Evolutionary conservation across 2,113 vertebrate genomes (phyloP), one percentile per base, ranked within the genome.

Genomic region (Spilogale gracilis): DNA sequence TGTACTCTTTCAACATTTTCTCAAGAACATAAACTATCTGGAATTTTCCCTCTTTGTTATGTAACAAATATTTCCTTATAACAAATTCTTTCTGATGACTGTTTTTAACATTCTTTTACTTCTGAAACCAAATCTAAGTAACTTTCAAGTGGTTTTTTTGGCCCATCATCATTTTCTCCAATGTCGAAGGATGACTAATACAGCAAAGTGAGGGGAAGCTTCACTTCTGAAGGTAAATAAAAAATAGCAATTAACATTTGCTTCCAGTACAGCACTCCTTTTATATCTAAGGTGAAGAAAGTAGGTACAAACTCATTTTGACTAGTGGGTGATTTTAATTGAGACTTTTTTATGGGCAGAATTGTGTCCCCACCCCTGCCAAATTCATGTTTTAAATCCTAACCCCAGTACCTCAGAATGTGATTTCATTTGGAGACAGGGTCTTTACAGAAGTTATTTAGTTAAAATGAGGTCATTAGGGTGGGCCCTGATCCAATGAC

Each of bases 11-110:
- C 79, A 95, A 73, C 48, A 82, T 96, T 90, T 85, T 96, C 76
- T 97, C 83, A 92, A 97, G 56, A 95, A 12, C 23, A 94, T 80
- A 67, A 89, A 95, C 50, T 85, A 94, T 85, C 92, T 54, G 93
- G 80, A 97, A 74, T 58, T 89, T 86, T 89, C 87, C 65, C 21
- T 84, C 94, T 94, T 74, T 89, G 80, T 84, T 94, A 92, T 16
- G 67, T 89, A 94, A 78, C 48, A 96, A 85, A 27, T 85, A 96
- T 95, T 95, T 92, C 71, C 83, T 81, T 83, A 45, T 65, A 93
- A 82, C 52, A 95, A 83, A 82, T 80, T 94, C 38, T 95, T 95
- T 92, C 82, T 94, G 67, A 88, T 94, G 27, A 95, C 85, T 93
- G 43, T 61, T 94, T 97, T 83, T 92, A 94, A 91, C 69, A 88